Conservation (phyloP, 2,888 invertebrate species). For the Conops quadrifasciatus region DNA sequence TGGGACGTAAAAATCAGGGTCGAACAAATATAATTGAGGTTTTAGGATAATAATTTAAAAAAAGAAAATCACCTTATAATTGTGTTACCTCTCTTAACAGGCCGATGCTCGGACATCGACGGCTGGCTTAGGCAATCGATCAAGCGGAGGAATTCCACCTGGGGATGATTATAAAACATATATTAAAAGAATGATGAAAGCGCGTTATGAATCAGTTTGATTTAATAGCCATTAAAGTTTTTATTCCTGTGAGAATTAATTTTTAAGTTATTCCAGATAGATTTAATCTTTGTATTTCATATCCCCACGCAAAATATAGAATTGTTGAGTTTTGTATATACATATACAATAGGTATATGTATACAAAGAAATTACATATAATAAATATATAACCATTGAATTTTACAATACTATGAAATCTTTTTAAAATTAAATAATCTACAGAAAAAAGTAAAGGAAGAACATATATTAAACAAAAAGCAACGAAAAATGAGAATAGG, state of each 20-base stretch:
- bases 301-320: neutral
- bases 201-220: constrained; percentile 63
- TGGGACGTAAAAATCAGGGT: constrained; percentile 93
- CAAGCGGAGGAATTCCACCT: constrained; percentile 52
- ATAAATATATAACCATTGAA: too few relatives aligned
- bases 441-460: too few relatives aligned
- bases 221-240: constrained; percentile 8
- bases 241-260: constrained; percentile 17
- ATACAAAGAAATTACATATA: neutral
- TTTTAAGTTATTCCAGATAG: constrained; percentile 18
- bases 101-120: constrained; percentile 70
- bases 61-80: neutral
- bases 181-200: constrained; percentile 66
- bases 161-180: constrained; percentile 65
- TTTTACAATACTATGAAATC: too few relatives aligned
- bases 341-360: neutral
- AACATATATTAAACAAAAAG: too few relatives aligned
- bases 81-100: constrained; percentile 34
- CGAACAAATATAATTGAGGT: constrained; percentile 92
- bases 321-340: neutral
- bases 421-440: too few relatives aligned
- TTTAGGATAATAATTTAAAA: neutral
- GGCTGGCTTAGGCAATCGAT: constrained; percentile 87
- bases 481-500: too few relatives aligned
- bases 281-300: constrained; percentile 2